Conservation (phyloP, 2,888 invertebrate species). For the Mayetiola destructor region DNA sequence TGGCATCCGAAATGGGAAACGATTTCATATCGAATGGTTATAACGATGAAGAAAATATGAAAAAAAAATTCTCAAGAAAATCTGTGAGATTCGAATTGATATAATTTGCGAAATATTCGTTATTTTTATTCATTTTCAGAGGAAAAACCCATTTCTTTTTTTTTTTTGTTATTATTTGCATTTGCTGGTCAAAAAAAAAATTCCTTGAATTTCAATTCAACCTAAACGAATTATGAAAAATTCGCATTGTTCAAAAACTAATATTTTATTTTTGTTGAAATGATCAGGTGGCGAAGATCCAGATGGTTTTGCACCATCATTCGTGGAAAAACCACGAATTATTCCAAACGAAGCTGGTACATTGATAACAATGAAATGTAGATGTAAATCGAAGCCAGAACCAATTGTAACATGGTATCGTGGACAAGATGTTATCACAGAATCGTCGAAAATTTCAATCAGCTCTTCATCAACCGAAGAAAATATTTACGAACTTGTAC, state of each 20-base stretch:
- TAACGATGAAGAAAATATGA: not conserved
- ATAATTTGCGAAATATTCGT: too few species aligned
- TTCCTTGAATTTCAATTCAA: not conserved
- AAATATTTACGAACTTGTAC: slow-evolving; percentile 73
- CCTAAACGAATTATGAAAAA: not conserved
- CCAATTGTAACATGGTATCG: slow-evolving; percentile 92
- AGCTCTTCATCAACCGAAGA: slow-evolving; percentile 62
- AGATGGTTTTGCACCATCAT: slow-evolving; percentile 83
- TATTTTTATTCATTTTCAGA: not conserved
- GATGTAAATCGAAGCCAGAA: slow-evolving; percentile 87
- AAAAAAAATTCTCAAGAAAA: too few species aligned
- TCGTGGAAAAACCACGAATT: slow-evolving; percentile 96
- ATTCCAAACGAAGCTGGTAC: slow-evolving; percentile 97
- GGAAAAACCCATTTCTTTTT: not conserved
- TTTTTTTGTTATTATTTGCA: not conserved
- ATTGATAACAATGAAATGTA: slow-evolving; percentile 92
- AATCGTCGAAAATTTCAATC: slow-evolving; percentile 71
- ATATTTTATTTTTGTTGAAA: not conserved
- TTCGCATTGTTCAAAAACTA: not conserved
- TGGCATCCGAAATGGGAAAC: slow-evolving; percentile 4
- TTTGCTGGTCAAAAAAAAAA: not conserved
- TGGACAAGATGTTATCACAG: slow-evolving; percentile 70
- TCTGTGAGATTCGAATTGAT: too few species aligned
- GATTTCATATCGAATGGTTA: slow-evolving; percentile 12
- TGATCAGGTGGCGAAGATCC: slow-evolving; percentile 74